Evolutionary conservation across 2,113 vertebrate species (phyloP), one percentile per base, ranked within the genome.

Genomic region (Dendropsophus ebraccatus): DNA sequence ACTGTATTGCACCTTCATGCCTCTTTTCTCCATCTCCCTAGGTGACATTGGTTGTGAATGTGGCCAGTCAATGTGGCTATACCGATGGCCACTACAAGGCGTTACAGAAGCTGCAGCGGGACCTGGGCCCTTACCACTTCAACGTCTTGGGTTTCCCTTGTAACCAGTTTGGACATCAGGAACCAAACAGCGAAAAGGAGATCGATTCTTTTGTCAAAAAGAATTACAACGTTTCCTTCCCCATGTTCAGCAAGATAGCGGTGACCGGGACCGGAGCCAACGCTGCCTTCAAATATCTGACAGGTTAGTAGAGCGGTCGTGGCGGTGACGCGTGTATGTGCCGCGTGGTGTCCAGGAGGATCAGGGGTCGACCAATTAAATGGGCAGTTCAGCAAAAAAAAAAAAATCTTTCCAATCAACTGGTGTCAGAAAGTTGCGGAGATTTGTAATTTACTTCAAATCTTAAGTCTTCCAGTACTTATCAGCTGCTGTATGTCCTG

Each of bases 141-240:
- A 99, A 98, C 0, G 97, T 99, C 49, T 93, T 99, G 83, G 98
- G 95, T 4, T 99, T 99, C 89, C 98, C 98, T 11, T 99, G 98
- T 92, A 99, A 99, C 90, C 98, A 99, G 91, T 99, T 99, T 80
- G 98, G 98, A 30, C 96, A 98, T 84, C 98, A 99, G 89, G 98
- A 99, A 88, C 97, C 98, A 0, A 96, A 96, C 86, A 96, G 93
- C 41, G 96, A 99, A 91, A 95, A 92, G 86, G 98, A 99, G 90
- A 99, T 99, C 0, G 98, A 99, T 93, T 96, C 88, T 87, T 99
- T 98, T 76, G 97, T 94, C 0, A 95, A 97, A 1, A 93, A 93
- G 25, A 95, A 94, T 83, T 99, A 98, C 0, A 92, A 93, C 1
- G 97, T 93, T 87, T 96, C 97, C 69, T 99, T 99, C 83, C 98